These are phyloP conservation scores for Drosophila grimshawi DNA, from an alignment of 1,140 invertebrate species.

Conservation along the genomic window DNA sequence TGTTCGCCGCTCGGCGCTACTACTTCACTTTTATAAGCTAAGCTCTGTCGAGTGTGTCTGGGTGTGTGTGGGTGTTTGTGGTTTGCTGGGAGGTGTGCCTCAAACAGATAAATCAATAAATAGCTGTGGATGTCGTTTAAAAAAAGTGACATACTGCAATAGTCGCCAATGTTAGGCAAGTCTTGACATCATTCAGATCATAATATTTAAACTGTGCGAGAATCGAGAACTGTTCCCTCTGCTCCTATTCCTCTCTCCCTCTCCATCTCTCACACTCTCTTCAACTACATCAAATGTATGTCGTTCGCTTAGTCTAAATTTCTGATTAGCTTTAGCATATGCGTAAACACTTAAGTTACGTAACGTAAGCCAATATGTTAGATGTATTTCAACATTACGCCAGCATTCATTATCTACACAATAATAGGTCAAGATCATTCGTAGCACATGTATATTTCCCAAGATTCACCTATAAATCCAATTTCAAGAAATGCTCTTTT, in stretches of 20 bases:
- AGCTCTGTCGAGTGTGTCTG: neutral
- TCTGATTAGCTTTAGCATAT: slow-evolving; percentile 5
- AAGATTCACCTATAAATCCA: too few relatives aligned
- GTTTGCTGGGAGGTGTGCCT: neutral
- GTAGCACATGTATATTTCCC: neutral
- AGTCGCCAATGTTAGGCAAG: slow-evolving; percentile 38
- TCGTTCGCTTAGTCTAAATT: slow-evolving; percentile 7
- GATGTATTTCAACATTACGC: slow-evolving; percentile 38
- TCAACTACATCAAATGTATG: slow-evolving; percentile 1
- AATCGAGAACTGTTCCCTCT: neutral
- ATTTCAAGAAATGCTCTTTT: too few relatives aligned
- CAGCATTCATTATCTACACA: neutral
- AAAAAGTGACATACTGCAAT: slow-evolving; percentile 20
- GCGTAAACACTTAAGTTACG: slow-evolving; percentile 10
- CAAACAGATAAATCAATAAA: slow-evolving; percentile 60
- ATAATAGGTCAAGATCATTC: slow-evolving; percentile 8
- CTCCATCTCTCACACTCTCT: neutral
- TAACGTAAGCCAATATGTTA: slow-evolving; percentile 16
- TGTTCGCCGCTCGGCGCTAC: slow-evolving; percentile 28
- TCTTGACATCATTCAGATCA: slow-evolving; percentile 46
- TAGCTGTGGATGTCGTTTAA: neutral
- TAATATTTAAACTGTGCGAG: slow-evolving; percentile 32
- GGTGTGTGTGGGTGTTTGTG: neutral
- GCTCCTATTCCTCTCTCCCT: neutral
- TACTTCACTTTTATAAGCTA: slow-evolving; percentile 34